These are phyloP conservation scores for Antrozous pallidus DNA, from an alignment of 2,797 vertebrate genomes.

Conservation along the genomic window DNA sequence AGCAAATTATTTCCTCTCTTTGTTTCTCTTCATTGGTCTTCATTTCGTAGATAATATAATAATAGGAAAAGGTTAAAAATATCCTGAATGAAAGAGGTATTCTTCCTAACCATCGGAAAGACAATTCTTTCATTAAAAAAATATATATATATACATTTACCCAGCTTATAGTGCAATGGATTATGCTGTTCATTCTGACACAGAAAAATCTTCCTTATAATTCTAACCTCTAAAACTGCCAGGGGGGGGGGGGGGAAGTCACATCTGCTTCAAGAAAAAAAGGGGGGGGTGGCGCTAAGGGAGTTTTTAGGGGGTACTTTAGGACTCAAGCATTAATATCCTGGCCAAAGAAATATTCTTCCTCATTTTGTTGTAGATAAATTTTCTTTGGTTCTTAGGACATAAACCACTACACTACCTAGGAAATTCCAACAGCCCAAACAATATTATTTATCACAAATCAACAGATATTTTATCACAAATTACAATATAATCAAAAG, in stretches of 20 bases:
- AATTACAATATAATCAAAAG: conserved; percentile 61
- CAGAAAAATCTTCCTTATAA: conserved; percentile 29
- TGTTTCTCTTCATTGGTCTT: neutral
- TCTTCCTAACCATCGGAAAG: neutral
- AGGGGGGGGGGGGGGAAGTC: neutral
- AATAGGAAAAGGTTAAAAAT: neutral
- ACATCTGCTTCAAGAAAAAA: conserved; percentile 37
- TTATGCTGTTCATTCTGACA: neutral
- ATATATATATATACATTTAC: neutral
- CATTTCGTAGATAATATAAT: neutral
- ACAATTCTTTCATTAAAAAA: neutral
- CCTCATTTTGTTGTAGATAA: conserved; percentile 37
- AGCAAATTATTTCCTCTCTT: neutral
- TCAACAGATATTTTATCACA: conserved; percentile 66
- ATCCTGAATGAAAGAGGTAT: neutral
- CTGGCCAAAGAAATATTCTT: conserved; percentile 51
- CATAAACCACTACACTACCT: conserved; percentile 59
- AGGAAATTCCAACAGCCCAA: conserved; percentile 49
- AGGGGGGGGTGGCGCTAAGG: too few species aligned
- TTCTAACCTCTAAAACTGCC: conserved; percentile 18
- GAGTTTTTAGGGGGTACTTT: neutral
- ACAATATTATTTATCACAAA: conserved; percentile 70
- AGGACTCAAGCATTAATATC: conserved; percentile 52
- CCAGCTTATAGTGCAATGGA: neutral
- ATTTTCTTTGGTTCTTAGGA: conserved; percentile 43